These are phyloP conservation scores for Caenorhabditis tropicalis DNA, from an alignment of 1,140 invertebrate species.

Conservation along the genomic window DNA sequence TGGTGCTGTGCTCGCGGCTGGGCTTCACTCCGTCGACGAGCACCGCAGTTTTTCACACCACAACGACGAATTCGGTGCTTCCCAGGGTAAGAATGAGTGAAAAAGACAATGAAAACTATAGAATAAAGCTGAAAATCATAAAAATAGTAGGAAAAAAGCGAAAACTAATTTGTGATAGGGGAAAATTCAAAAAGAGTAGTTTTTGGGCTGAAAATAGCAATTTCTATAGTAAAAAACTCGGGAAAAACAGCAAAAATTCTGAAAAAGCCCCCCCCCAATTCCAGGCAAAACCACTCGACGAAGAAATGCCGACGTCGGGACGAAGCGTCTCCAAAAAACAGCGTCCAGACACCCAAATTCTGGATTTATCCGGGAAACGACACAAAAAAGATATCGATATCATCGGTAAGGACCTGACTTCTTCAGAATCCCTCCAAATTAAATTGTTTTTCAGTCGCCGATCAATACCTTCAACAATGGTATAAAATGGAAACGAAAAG, in stretches of 20 bases:
- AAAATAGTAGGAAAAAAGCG: background rate
- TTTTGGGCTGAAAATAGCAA: too few species aligned
- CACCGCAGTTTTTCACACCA: constrained; percentile 7
- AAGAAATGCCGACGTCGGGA: constrained; percentile 16
- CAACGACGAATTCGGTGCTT: background rate
- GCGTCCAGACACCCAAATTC: background rate
- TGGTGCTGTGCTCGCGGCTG: background rate
- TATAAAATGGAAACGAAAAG: constrained; percentile 61
- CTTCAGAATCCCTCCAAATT: background rate
- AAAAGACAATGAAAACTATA: background rate
- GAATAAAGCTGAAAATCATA: background rate
- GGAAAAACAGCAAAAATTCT: background rate
- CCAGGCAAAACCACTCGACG: constrained; percentile 47
- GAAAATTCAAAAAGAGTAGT: too few species aligned
- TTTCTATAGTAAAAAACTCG: background rate
- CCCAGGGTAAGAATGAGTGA: background rate
- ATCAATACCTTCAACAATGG: constrained; percentile 56
- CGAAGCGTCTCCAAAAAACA: background rate
- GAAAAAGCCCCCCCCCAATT: background rate
- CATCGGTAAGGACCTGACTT: background rate
- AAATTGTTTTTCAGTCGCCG: constrained; percentile 39
- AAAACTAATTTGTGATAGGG: too few species aligned
- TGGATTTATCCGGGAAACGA: constrained; percentile 23
- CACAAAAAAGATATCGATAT: constrained; percentile 31
- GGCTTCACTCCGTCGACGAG: background rate